Conservation (phyloP, 1,140 invertebrate species). For the Drosophila kurseongensis region DNA sequence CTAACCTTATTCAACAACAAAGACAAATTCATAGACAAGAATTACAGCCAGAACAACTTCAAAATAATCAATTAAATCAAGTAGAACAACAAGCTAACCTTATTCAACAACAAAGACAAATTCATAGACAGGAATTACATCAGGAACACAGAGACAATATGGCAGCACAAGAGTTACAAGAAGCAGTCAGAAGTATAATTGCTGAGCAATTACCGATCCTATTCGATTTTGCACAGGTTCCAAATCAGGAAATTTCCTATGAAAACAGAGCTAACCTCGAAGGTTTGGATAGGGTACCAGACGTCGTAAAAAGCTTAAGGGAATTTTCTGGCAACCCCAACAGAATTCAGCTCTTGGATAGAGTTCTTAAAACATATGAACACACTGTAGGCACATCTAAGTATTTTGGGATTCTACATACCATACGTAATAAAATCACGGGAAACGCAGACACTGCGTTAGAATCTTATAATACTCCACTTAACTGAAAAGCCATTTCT, state of each 20-base stretch:
- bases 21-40: not conserved
- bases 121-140: not conserved
- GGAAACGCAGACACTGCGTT: slow-evolving; percentile 30
- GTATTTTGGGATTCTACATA: slow-evolving; percentile 41
- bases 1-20: not conserved
- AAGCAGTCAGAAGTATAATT: not conserved
- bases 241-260: slow-evolving; percentile 4
- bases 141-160: not conserved
- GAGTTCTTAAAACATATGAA: not conserved
- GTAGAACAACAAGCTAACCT: too few relatives aligned
- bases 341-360: slow-evolving; percentile 11
- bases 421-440: slow-evolving; percentile 33
- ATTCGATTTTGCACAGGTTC: not conserved
- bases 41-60: not conserved
- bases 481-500: slow-evolving; percentile 34
- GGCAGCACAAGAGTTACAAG: not conserved
- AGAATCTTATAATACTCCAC: slow-evolving; percentile 33
- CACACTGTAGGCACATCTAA: slow-evolving; percentile 17
- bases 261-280: not conserved
- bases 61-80: not conserved
- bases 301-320: slow-evolving; percentile 17
- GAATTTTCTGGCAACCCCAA: slow-evolving; percentile 5
- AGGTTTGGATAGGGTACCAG: slow-evolving; percentile 8
- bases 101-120: not conserved
- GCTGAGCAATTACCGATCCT: too few relatives aligned